phyloP scores from a whole-genome alignment of 2,113 vertebrate species.

The Scortum barcoo region DNA sequence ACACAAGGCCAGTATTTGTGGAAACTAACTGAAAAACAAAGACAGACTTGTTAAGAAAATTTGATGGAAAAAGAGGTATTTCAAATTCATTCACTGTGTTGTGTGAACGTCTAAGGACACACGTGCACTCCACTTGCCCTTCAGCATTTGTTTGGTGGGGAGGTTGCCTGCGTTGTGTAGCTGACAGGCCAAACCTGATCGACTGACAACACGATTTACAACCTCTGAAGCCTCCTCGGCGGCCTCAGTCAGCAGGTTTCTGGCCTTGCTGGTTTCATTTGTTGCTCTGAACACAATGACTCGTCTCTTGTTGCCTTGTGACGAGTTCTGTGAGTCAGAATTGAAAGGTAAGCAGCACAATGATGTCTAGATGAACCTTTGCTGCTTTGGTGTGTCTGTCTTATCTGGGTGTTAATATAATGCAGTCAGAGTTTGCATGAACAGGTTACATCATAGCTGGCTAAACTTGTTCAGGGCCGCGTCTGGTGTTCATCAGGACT shows the following conservation, averaged over 20 bases:
- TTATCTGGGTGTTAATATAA: constrained; percentile 1
- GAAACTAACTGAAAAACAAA: not conserved
- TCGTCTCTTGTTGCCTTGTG: constrained; percentile 20
- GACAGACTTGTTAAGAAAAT: not conserved
- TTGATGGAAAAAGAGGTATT: not conserved
- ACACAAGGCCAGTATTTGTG: not conserved
- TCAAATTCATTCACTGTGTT: not conserved
- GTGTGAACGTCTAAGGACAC: not conserved
- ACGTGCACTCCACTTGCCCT: not conserved
- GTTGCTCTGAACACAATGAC: constrained; percentile 34
- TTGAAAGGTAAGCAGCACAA: not conserved
- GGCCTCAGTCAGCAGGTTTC: constrained; percentile 13
- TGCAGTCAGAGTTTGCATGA: not conserved
- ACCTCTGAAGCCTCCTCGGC: constrained; percentile 11
- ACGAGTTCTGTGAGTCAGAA: constrained; percentile 31
- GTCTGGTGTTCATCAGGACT: not conserved
- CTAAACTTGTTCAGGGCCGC: not conserved
- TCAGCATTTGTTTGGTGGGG: constrained; percentile 6
- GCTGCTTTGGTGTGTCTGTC: not conserved
- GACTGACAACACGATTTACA: constrained; percentile 52
- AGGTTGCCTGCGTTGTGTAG: constrained; percentile 17
- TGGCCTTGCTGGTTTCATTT: constrained; percentile 42
- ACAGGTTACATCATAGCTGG: not conserved
- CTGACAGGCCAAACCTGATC: constrained; percentile 63
- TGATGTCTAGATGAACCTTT: too few species aligned